Percentiles rank a stretch among this genome's conserved stretches.
Evolutionary conservation across 2,797 vertebrate species (phyloP).

Genomic region (Rallus crepitans): DNA sequence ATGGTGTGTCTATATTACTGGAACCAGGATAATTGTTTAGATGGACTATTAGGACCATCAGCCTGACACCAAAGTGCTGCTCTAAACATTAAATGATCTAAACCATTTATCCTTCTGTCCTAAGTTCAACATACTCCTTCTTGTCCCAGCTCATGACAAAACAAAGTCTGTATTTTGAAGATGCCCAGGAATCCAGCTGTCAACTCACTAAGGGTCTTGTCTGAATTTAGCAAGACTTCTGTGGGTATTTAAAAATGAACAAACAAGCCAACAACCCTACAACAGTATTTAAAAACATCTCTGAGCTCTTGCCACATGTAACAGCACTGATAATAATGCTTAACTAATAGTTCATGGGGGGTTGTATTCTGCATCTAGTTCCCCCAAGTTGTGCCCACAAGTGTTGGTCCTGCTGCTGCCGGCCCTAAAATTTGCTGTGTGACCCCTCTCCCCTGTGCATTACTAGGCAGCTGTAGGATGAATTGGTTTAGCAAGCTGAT

Average conservation of each 20-base stretch:
- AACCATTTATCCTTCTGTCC: background rate
- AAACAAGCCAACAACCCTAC: no score
- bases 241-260: background rate
- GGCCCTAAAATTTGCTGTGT: background rate
- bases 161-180: background rate
- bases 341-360: background rate
- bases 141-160: background rate
- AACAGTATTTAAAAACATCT: background rate
- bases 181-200: background rate
- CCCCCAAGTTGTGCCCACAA: background rate
- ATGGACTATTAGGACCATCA: background rate
- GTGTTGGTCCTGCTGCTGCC: accelerated
- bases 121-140: background rate
- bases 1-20: background rate
- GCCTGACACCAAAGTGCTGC: background rate
- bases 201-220: background rate
- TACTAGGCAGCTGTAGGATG: background rate
- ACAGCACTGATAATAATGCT: background rate
- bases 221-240: background rate
- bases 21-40: background rate
- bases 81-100: background rate
- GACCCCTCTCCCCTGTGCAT: background rate
- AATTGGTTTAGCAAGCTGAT: background rate
- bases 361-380: background rate
- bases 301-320: background rate